Percentiles rank a stretch among this genome's conserved stretches.
phyloP scores from a whole-genome alignment of 2,888 invertebrate genomes.

The Agonopterix heracliana region DNA sequence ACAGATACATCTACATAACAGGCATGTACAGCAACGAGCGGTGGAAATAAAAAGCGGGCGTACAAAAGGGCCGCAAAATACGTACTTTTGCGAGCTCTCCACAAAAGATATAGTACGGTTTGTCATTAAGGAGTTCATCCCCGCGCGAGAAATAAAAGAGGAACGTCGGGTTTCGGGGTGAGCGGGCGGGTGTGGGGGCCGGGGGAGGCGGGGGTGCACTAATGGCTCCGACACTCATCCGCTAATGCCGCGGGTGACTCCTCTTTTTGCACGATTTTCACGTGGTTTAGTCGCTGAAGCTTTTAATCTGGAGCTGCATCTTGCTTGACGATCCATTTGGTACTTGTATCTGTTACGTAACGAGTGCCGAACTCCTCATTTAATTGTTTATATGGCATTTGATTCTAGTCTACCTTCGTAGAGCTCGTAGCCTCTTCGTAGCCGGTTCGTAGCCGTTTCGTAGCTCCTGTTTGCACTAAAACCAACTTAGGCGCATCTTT shows the following conservation, averaged over 20 bases:
- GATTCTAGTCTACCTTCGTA: neutral
- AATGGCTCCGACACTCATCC: slow-evolving; percentile 76
- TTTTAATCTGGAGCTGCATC: slow-evolving; percentile 73
- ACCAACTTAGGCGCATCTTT: too few relatives aligned
- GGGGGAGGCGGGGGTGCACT: slow-evolving; percentile 48
- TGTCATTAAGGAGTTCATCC: slow-evolving; percentile 77
- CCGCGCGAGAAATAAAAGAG: slow-evolving; percentile 76
- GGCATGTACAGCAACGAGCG: neutral
- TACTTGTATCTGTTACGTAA: slow-evolving; percentile 7
- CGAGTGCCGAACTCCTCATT: neutral
- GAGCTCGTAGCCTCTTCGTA: neutral
- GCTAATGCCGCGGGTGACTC: slow-evolving; percentile 76
- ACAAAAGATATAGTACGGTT: slow-evolving; percentile 77
- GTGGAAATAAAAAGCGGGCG: slow-evolving; percentile 64
- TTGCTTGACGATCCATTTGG: slow-evolving; percentile 50
- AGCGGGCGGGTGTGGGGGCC: slow-evolving; percentile 30
- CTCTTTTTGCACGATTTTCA: slow-evolving; percentile 75
- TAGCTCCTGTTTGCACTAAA: too few relatives aligned
- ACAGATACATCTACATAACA: neutral
- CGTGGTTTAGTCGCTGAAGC: slow-evolving; percentile 72
- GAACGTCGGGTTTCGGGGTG: slow-evolving; percentile 58
- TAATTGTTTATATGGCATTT: neutral
- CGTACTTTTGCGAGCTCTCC: slow-evolving; percentile 74
- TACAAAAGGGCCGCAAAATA: slow-evolving; percentile 75
- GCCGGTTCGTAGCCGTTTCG: neutral